Base-by-base conservation (phyloP, 1,140 invertebrate species). In the Mercenaria mercenaria region DNA sequence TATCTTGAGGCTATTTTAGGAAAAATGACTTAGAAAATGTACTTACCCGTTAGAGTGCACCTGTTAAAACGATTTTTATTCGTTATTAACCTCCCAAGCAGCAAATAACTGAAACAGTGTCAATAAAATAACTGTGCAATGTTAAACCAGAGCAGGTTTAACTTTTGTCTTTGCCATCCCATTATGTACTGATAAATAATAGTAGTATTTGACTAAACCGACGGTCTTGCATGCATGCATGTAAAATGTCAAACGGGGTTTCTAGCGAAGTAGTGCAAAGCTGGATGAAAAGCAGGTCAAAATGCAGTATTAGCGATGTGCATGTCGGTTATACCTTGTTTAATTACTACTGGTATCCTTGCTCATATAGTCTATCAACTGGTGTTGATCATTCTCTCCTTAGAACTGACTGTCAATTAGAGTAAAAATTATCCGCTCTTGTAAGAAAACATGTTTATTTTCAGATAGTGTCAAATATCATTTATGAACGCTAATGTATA, bases 101-200 rank as follows among this genome's bases (percentile, higher is more conserved):
- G 29, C n/a, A 37, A 32, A 39, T 37, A 37, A 39, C 29, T 32
- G 10, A 8, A 67, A 72, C 34, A 72, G 29, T 29, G 18, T 41
- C 11, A 72, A 72, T 72, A 72, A 2, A 23, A n/a, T 39, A 39
- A 10, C 67, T 47, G 23, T 72, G 15, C 67, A 72, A n/a, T 72
- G 34, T 39, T 39, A 72, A 72, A 37, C 67, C 67, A 72, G 59
- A 64, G 56, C 15, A 82, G 39, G 80, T 64, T 82, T 82, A 82
- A 82, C 80, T 82, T 43, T 82, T 82, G 80, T 82, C 80, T 82
- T 59, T 82, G 80, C 59, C 56, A 39, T 34, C 80, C 39, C 39
- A 82, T 43, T 59, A 72, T 82, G 39, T 41, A 61, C 37, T 82
- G 80, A 82, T 82, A 82, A 82, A 59, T 82, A 64, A 61, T 59